phyloP scores from a whole-genome alignment of 2,113 vertebrate genomes.

The Rhinolophus sinicus region DNA sequence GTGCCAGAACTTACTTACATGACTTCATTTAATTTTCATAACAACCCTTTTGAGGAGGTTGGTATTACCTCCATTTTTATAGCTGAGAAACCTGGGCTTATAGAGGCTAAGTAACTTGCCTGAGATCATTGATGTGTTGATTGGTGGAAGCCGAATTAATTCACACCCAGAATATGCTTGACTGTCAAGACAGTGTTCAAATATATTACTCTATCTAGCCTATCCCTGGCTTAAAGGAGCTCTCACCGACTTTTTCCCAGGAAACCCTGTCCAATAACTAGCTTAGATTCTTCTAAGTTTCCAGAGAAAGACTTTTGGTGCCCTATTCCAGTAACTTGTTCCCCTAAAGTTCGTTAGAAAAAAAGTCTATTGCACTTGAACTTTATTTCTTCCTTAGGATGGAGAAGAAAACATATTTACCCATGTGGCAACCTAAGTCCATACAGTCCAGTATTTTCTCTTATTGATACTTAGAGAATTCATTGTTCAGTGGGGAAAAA shows the following conservation, averaged over 20 bases:
- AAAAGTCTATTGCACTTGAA: conserved; percentile 8
- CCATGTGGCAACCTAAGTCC: neutral
- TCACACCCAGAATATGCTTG: neutral
- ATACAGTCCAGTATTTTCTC: conserved; percentile 7
- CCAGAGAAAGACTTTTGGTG: conserved; percentile 11
- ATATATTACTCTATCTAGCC: neutral
- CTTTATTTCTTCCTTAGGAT: neutral
- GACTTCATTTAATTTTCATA: conserved; percentile 37
- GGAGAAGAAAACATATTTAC: conserved; percentile 8
- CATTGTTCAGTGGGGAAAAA: neutral
- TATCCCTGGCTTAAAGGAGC: neutral
- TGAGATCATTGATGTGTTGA: neutral
- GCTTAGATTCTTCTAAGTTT: conserved; percentile 52
- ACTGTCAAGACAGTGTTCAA: neutral
- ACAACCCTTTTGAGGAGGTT: neutral
- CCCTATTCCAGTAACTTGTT: conserved; percentile 15
- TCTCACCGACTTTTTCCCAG: conserved; percentile 41
- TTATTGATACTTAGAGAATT: neutral
- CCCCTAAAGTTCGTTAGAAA: neutral
- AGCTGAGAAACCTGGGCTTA: neutral
- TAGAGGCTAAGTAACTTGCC: neutral
- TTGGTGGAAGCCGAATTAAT: conserved; percentile 26
- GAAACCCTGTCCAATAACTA: conserved; percentile 15
- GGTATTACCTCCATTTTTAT: neutral
- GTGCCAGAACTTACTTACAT: neutral